Percentiles rank a stretch among this genome's conserved stretches.
phyloP scores from a whole-genome alignment of 2,888 invertebrate species.

The Eulithis testata region DNA sequence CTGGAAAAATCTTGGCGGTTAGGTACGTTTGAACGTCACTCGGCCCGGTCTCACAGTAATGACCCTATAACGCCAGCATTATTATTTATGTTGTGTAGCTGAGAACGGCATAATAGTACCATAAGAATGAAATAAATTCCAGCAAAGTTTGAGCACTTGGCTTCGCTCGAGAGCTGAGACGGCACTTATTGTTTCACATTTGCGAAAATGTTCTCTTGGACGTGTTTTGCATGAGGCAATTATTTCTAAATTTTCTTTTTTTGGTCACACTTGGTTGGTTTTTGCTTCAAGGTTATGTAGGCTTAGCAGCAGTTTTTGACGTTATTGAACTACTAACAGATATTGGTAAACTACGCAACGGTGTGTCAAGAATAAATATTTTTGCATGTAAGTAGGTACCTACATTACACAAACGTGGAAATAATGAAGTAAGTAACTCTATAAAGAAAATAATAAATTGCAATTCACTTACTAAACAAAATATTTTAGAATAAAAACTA shows the following conservation, averaged over 20 bases:
- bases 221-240: slow-evolving; percentile 64
- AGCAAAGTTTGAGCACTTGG: slow-evolving; percentile 77
- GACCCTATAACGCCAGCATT: slow-evolving; percentile 81
- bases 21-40: slow-evolving; percentile 56
- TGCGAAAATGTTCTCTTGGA: slow-evolving; percentile 64
- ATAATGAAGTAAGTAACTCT: no score
- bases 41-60: slow-evolving; percentile 75
- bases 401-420: no score
- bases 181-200: slow-evolving; percentile 77
- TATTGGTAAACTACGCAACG: no score
- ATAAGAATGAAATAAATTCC: slow-evolving; percentile 83
- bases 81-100: slow-evolving; percentile 84
- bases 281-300: background rate
- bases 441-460: background rate
- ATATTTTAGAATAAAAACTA: no score
- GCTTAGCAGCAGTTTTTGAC: no score
- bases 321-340: no score
- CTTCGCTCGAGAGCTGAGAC: slow-evolving; percentile 72
- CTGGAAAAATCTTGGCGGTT: slow-evolving; percentile 16
- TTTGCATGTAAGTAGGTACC: no score
- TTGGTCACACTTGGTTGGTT: slow-evolving; percentile 11
- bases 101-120: slow-evolving; percentile 82
- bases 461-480: background rate
- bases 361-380: no score
- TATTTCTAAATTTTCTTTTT: slow-evolving; percentile 45